These are phyloP conservation scores for Psococerastis gibbosa DNA, from an alignment of 2,888 invertebrate species.

Conservation along the genomic window DNA sequence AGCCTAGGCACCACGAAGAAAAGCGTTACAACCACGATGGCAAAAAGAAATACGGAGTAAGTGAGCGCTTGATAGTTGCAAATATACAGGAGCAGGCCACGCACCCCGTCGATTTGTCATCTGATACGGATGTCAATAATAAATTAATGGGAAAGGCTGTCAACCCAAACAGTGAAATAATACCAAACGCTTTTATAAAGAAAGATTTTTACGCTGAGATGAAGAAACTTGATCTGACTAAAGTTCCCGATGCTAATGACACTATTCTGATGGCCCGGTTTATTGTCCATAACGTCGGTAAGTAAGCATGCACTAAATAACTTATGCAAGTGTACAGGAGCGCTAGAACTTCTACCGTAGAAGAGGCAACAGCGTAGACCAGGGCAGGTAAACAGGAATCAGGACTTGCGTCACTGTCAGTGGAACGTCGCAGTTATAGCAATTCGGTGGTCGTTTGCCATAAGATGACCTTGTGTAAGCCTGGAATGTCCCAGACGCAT, in stretches of 20 bases:
- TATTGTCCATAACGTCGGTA: slow-evolving; percentile 22
- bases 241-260: slow-evolving; percentile 21
- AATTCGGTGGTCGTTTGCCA: too few relatives aligned
- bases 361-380: too few relatives aligned
- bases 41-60: not conserved
- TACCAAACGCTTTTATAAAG: not conserved
- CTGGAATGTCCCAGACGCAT: too few relatives aligned
- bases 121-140: slow-evolving; percentile 3
- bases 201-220: slow-evolving; percentile 6
- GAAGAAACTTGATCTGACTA: slow-evolving; percentile 1
- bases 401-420: too few relatives aligned
- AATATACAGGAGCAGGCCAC: not conserved
- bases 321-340: too few relatives aligned
- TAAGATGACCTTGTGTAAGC: too few relatives aligned
- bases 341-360: too few relatives aligned
- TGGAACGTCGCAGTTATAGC: too few relatives aligned
- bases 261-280: slow-evolving; percentile 23
- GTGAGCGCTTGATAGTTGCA: not conserved
- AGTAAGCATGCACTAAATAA: too few relatives aligned
- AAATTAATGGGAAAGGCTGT: not conserved
- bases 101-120: not conserved
- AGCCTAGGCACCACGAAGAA: too few relatives aligned
- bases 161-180: slow-evolving; percentile 3
- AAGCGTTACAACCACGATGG: not conserved
- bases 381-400: too few relatives aligned